A percentile compares a stretch with the other conserved stretches of the same genome.
phyloP scores from a whole-genome alignment of 2,888 invertebrate species.

The Luperina nickerlii region DNA sequence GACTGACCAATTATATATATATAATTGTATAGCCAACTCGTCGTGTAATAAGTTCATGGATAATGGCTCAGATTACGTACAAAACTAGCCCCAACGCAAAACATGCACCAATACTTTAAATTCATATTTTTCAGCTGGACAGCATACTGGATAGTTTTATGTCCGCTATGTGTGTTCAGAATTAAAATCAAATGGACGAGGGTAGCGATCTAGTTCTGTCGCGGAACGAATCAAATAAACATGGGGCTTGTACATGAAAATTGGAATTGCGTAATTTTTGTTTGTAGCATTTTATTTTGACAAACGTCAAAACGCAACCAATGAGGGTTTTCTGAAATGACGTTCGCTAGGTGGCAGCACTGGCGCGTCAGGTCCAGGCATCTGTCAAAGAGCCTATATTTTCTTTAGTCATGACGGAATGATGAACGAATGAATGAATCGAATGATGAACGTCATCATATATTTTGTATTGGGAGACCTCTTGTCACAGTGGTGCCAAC shows the following conservation, averaged over 20 bases:
- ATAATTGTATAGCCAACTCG: too few species aligned
- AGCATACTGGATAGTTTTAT: slow-evolving; percentile 12
- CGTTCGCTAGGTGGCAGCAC: too few species aligned
- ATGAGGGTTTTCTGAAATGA: too few species aligned
- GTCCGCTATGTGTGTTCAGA: slow-evolving; percentile 5
- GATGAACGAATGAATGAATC: too few species aligned
- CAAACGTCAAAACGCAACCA: slow-evolving; percentile 32
- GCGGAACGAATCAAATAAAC: slow-evolving; percentile 50
- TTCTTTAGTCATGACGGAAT: too few species aligned
- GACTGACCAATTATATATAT: background rate
- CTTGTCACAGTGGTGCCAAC: too few species aligned
- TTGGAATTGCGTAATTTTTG: slow-evolving; percentile 40
- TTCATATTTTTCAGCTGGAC: slow-evolving; percentile 12
- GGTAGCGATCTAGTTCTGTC: slow-evolving; percentile 17
- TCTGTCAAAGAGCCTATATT: too few species aligned
- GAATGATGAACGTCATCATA: too few species aligned
- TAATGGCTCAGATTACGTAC: background rate
- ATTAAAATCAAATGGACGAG: slow-evolving; percentile 43
- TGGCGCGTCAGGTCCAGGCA: too few species aligned
- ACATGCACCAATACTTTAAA: background rate
- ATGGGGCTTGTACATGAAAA: slow-evolving; percentile 36
- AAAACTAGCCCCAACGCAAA: background rate
- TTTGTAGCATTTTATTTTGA: slow-evolving; percentile 42
- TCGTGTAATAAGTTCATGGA: background rate
- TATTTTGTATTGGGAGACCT: too few species aligned